A percentile compares a stretch with the other conserved stretches of the same genome.
These are phyloP conservation scores for Antheraea mylitta DNA, from an alignment of 1,140 invertebrate genomes.

Conservation along the genomic window DNA sequence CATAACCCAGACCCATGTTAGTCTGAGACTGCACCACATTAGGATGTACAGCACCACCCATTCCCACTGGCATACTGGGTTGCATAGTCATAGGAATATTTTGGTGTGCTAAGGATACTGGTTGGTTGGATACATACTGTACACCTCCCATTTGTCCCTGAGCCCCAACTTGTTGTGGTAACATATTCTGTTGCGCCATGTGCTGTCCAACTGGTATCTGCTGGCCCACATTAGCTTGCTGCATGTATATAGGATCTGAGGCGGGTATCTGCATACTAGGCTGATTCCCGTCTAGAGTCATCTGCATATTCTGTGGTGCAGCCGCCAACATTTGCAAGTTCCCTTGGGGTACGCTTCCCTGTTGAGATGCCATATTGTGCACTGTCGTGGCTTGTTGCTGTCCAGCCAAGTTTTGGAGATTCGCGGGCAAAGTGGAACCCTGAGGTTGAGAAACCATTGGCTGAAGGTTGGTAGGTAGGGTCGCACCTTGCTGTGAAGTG, in stretches of 20 bases:
- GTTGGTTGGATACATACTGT: conserved; percentile 73
- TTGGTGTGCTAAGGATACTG: conserved; percentile 66
- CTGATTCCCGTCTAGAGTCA: conserved; percentile 77
- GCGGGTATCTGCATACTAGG: conserved; percentile 76
- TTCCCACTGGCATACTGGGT: conserved; percentile 64
- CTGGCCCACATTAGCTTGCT: conserved; percentile 66
- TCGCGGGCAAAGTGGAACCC: conserved; percentile 80
- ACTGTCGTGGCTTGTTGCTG: conserved; percentile 72
- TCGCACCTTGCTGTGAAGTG: conserved; percentile 75
- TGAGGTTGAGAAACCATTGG: conserved; percentile 73
- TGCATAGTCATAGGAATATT: conserved; percentile 78
- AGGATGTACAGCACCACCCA: conserved; percentile 64
- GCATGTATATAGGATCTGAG: conserved; percentile 76
- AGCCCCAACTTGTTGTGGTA: conserved; percentile 64
- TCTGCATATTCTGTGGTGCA: conserved; percentile 77
- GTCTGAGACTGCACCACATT: conserved; percentile 75
- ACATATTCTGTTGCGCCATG: conserved; percentile 67
- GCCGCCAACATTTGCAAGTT: conserved; percentile 80
- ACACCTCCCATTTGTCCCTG: conserved; percentile 66
- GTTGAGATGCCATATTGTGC: conserved; percentile 70
- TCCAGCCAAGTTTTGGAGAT: conserved; percentile 76
- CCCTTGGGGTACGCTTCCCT: conserved; percentile 80
- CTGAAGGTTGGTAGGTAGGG: conserved; percentile 71
- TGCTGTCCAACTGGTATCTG: conserved; percentile 68
- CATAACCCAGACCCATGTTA: conserved; percentile 68